Conservation (phyloP, 1,140 invertebrate species). For the Zaprionus davidi region DNA sequence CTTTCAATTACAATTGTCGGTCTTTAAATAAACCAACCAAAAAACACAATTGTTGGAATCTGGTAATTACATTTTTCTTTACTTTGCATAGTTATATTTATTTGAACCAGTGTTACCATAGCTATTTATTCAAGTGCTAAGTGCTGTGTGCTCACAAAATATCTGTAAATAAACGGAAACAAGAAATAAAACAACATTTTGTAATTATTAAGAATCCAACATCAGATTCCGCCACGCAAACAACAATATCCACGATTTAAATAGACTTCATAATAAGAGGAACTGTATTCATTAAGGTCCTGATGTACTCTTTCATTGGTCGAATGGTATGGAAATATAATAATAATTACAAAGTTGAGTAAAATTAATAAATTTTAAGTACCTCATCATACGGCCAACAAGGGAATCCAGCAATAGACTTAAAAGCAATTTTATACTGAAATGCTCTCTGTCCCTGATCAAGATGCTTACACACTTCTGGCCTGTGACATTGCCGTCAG, state of each 20-base stretch:
- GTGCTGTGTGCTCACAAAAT: too few species aligned
- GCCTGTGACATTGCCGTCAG: slow-evolving; percentile 51
- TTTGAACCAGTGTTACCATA: neutral
- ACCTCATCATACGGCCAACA: neutral
- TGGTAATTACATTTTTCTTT: neutral
- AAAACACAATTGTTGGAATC: neutral
- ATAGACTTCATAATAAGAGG: too few species aligned
- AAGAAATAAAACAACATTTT: too few species aligned
- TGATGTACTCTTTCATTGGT: too few species aligned
- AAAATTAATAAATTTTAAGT: neutral
- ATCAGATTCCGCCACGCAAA: too few species aligned
- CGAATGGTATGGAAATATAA: too few species aligned
- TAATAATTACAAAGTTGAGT: neutral
- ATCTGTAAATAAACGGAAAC: too few species aligned
- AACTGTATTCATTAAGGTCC: too few species aligned
- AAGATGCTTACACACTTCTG: slow-evolving; percentile 37
- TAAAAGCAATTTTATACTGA: neutral
- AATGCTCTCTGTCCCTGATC: slow-evolving; percentile 10
- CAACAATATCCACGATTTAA: too few species aligned
- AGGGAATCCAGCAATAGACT: neutral
- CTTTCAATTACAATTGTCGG: slow-evolving; percentile 71
- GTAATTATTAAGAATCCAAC: too few species aligned
- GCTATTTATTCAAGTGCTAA: neutral
- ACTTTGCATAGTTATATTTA: neutral
- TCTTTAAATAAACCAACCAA: neutral